Base-by-base conservation (phyloP, 2,888 invertebrate species). In the Thereva unica region DNA sequence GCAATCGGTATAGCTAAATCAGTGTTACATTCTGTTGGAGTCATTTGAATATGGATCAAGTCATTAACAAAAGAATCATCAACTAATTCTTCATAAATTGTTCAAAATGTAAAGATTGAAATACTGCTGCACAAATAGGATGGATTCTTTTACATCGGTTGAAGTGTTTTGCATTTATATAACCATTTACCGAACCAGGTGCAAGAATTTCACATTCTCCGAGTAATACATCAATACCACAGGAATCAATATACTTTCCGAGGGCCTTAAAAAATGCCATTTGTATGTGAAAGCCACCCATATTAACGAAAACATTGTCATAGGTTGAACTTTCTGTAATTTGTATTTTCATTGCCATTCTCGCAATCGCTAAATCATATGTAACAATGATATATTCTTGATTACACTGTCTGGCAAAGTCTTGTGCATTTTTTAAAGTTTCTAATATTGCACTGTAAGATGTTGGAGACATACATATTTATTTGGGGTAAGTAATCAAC, bases 281-380 rank as follows among this genome's bases (percentile, higher is more conserved):
- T 71, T 68, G 67, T 54, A 75, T 64, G 70, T 75, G 74, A 72
- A 81, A 78, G 44, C 72, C 67, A 12, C 77, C 78, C 34, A 76
- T 69, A 73, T 77, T 74, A 52, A 78, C 75, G 68, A 77, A 78
- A 68, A 78, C 10, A 65, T 76, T 74, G 57, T 76, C 71, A 72
- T 74, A 78, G 70, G 63, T 69, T 61, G 74, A 71, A 47, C 54
- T 52, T 64, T 76, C 74, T 59, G 69, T 68, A 64, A 71, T 52
- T 69, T 76, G 73, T 53, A 77, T 74, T 71, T 72, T 71, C 45
- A 72, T 42, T 23, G 71, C 72, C 54, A 73, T 66, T 72, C 71
- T 55, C 63, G 75, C 64, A 68, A 76, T 76, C 3, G 75, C 76
- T 52, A 77, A 68, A 71, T 76, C 76, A 68, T 76, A 77, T 7